Percentiles rank a stretch among this genome's conserved stretches.
These are phyloP conservation scores for Gandaritis pyraliata DNA, from an alignment of 2,888 invertebrate species.

Conservation along the genomic window DNA sequence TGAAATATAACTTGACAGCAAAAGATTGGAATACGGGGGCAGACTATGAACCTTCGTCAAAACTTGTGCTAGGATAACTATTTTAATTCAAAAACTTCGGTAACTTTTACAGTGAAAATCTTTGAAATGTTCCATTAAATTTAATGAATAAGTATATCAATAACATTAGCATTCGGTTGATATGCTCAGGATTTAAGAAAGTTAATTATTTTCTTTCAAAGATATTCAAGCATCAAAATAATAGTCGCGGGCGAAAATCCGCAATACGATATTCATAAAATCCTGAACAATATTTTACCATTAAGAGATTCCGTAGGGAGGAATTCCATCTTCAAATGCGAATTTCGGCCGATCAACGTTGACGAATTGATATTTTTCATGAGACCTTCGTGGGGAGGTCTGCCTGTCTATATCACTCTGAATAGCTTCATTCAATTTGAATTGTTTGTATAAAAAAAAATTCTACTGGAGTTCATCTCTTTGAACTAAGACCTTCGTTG, in stretches of 20 bases:
- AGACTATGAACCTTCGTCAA: too few species aligned
- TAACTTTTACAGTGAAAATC: neutral
- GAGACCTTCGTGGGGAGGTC: conserved; percentile 51
- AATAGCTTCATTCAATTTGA: conserved; percentile 3
- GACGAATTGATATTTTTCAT: conserved; percentile 77
- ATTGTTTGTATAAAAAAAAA: too few species aligned
- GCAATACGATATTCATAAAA: conserved; percentile 55
- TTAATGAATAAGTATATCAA: neutral
- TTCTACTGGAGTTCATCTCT: too few species aligned
- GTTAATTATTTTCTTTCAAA: conserved; percentile 1
- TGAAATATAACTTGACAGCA: too few species aligned
- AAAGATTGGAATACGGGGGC: too few species aligned
- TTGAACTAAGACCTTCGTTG: too few species aligned
- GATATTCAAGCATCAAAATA: conserved; percentile 10
- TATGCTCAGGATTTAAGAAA: neutral
- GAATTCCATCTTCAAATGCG: conserved; percentile 42
- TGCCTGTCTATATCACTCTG: neutral
- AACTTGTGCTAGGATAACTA: too few species aligned
- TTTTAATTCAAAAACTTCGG: too few species aligned
- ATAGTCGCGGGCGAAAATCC: conserved; percentile 43
- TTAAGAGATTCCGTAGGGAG: conserved; percentile 58
- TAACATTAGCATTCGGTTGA: neutral
- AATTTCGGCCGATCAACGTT: conserved; percentile 52
- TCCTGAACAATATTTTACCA: conserved; percentile 52
- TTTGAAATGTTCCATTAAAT: neutral